Percentiles rank a stretch among this genome's conserved stretches.
phyloP scores from a whole-genome alignment of 92 coral and sea anemone species.

The Pocillopora grandis region DNA sequence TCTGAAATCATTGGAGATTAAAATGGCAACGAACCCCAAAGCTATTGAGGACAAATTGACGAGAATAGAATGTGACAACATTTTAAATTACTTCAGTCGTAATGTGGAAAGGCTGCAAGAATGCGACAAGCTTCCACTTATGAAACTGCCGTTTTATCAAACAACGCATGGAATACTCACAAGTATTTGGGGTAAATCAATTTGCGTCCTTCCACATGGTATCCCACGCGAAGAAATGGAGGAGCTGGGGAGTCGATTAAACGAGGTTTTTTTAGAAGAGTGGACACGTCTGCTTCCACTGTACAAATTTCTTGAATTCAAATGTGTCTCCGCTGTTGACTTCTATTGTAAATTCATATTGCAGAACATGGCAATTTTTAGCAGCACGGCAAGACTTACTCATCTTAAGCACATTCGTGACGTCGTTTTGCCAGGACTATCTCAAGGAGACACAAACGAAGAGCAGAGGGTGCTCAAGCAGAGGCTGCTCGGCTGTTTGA shows the following conservation, averaged over 20 bases:
- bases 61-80: neutral
- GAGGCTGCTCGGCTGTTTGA: constrained; percentile 20
- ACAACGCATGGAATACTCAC: constrained; percentile 33
- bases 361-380: neutral
- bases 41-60: neutral
- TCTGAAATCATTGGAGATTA: constrained; percentile 30
- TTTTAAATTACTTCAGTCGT: constrained; percentile 53
- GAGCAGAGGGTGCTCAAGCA: neutral
- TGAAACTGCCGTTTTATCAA: constrained; percentile 47
- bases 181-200: neutral
- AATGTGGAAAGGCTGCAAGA: neutral
- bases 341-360: neutral
- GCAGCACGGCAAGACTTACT: neutral
- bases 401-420: constrained; percentile 30
- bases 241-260: neutral
- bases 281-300: constrained; percentile 11
- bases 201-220: constrained; percentile 37
- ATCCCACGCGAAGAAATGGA: constrained; percentile 48
- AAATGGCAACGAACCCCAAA: neutral
- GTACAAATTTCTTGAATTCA: constrained; percentile 19
- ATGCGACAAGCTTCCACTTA: neutral
- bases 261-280: constrained; percentile 37
- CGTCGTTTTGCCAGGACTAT: neutral
- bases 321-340: constrained; percentile 7
- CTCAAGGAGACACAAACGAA: neutral